phyloP scores from a whole-genome alignment of 2,797 vertebrate genomes.

The Echeneis naucrates region DNA sequence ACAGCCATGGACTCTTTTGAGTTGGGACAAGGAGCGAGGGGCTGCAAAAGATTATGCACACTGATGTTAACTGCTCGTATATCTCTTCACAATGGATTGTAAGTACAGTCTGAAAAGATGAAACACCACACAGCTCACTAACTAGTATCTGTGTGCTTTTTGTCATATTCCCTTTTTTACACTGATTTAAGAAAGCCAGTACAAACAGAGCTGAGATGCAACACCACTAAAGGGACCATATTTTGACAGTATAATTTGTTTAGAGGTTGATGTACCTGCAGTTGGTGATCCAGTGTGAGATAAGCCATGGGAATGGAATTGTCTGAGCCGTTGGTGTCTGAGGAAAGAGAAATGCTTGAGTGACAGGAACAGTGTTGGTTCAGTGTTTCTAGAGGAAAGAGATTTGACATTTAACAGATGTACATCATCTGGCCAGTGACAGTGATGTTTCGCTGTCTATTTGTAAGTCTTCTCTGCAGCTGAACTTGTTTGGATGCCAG shows the following conservation, averaged over 20 bases:
- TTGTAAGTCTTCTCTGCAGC: no score
- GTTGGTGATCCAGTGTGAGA: slow-evolving; percentile 97
- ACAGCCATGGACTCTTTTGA: slow-evolving; percentile 99
- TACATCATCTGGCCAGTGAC: background rate
- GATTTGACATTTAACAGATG: background rate
- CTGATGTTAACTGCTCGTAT: slow-evolving; percentile 67
- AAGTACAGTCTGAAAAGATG: slow-evolving; percentile 66
- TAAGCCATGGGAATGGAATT: slow-evolving; percentile 99
- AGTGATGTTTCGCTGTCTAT: no score
- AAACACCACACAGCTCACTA: slow-evolving; percentile 8
- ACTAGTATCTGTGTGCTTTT: slow-evolving; percentile 62
- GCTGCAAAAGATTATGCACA: slow-evolving; percentile 85
- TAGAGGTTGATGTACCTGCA: slow-evolving; percentile 87
- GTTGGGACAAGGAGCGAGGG: slow-evolving; percentile 97
- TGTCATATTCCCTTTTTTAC: slow-evolving; percentile 48
- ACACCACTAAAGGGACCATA: background rate
- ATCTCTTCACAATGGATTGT: slow-evolving; percentile 71
- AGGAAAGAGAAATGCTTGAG: background rate
- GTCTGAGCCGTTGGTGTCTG: slow-evolving; percentile 98
- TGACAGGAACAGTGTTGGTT: background rate
- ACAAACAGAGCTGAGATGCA: slow-evolving; percentile 1
- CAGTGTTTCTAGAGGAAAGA: background rate
- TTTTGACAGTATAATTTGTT: background rate
- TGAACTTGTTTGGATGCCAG: no score
- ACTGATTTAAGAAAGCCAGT: slow-evolving; percentile 44